A percentile compares a stretch with the other conserved stretches of the same genome.
These are phyloP conservation scores for Ichneumoninae sp. DNA, from an alignment of 2,888 invertebrate species.

Conservation along the genomic window DNA sequence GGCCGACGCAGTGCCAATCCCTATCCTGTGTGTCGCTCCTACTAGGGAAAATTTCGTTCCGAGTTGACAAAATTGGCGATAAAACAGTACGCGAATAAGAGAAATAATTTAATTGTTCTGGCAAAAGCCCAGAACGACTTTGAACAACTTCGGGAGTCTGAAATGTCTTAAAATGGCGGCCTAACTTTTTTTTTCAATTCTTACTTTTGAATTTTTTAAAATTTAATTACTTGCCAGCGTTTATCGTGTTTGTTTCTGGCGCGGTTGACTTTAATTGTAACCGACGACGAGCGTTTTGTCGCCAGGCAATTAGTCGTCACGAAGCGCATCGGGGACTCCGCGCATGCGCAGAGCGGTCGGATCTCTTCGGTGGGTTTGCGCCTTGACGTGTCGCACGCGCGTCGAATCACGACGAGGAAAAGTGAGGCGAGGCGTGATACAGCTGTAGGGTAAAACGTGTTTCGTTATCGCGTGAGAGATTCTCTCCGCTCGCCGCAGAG, in stretches of 20 bases:
- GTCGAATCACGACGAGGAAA: constrained; percentile 55
- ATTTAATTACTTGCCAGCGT: constrained; percentile 12
- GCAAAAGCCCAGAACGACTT: too few species aligned
- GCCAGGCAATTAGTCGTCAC: constrained; percentile 71
- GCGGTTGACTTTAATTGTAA: constrained; percentile 55
- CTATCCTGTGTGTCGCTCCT: too few species aligned
- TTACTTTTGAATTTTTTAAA: constrained; percentile 6
- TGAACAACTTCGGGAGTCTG: background rate
- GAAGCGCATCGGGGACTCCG: constrained; percentile 70
- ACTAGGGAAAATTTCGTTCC: too few species aligned
- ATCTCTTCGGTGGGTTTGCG: constrained; percentile 42
- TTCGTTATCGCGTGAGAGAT: constrained; percentile 64
- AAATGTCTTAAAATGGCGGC: background rate
- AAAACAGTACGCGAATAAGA: too few species aligned
- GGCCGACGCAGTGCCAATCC: too few species aligned
- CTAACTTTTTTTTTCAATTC: constrained; percentile 5
- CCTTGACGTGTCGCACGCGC: constrained; percentile 77
- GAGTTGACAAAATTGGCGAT: too few species aligned
- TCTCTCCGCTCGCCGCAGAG: constrained; percentile 27
- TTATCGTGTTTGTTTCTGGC: constrained; percentile 44
- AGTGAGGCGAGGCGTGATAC: constrained; percentile 54
- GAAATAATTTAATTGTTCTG: background rate
- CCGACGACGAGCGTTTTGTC: constrained; percentile 72
- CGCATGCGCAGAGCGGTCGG: background rate
- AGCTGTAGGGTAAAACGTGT: constrained; percentile 39